A percentile compares a stretch with the other conserved stretches of the same genome.
phyloP scores from a whole-genome alignment of 2,888 invertebrate genomes.

The Malacosoma neustria region DNA sequence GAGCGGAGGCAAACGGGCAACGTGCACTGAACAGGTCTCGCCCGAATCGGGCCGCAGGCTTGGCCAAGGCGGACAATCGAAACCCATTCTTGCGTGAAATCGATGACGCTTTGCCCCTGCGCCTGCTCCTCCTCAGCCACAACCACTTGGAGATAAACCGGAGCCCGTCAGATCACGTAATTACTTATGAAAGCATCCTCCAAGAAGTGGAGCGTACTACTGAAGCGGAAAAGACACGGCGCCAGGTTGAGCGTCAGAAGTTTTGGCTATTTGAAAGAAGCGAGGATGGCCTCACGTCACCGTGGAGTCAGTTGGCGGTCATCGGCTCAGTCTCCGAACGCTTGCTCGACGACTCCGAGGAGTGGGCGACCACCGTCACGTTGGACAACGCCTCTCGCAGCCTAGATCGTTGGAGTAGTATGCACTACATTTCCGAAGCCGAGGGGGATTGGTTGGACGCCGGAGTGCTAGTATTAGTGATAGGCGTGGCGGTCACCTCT shows the following conservation, averaged over 20 bases:
- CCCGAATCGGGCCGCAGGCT: not conserved
- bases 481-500: slow-evolving; percentile 6
- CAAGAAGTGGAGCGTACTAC: slow-evolving; percentile 9
- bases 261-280: slow-evolving; percentile 28
- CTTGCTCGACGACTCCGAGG: slow-evolving; percentile 18
- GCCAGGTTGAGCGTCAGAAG: slow-evolving; percentile 13
- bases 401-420: slow-evolving; percentile 13
- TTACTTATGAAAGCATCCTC: slow-evolving; percentile 7
- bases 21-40: not conserved
- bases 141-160: not conserved
- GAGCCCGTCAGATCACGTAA: slow-evolving; percentile 6
- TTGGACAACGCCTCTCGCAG: slow-evolving; percentile 18
- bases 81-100: not conserved
- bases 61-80: not conserved
- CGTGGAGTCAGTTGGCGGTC: slow-evolving; percentile 25
- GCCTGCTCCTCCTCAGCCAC: slow-evolving; percentile 1
- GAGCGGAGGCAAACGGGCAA: not conserved
- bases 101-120: not conserved
- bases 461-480: slow-evolving; percentile 6
- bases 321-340: slow-evolving; percentile 20
- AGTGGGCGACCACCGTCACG: slow-evolving; percentile 22
- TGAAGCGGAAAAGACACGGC: slow-evolving; percentile 8
- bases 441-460: slow-evolving; percentile 13
- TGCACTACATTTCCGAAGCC: slow-evolving; percentile 8
- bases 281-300: not conserved